Evolutionary conservation across 2,888 invertebrate genomes (phyloP), one percentile per base, ranked within the genome.

Genomic region (Macrosoma leucophasiata): DNA sequence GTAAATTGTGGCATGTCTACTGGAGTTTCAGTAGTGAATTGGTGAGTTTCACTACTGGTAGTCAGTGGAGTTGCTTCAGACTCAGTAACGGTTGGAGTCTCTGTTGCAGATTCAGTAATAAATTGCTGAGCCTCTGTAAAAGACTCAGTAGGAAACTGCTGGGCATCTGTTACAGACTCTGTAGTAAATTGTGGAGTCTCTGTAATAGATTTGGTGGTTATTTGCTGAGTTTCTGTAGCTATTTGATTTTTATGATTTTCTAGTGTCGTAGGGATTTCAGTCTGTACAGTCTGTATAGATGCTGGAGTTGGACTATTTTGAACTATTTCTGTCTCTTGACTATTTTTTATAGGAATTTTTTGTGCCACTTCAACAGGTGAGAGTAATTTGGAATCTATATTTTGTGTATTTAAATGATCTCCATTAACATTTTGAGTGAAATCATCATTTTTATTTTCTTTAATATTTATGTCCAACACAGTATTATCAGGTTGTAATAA

Each of bases 71-170:
- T n/a, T n/a, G n/a, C n/a, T n/a, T n/a, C n/a, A n/a, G n/a, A n/a
- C n/a, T n/a, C n/a, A n/a, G n/a, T n/a, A n/a, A n/a, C n/a, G n/a
- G n/a, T n/a, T 9, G 44, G 33, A 7, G 43, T 25, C 33, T 46
- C 45, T 25, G 48, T 50, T 13, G 43, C 30, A 8, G 46, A 26
- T 20, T 39, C 36, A 40, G 17, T 39, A 27, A 45, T 48, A 21
- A 47, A 42, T 37, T 50, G n/a, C n/a, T n/a, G n/a, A n/a, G n/a
- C 45, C 28, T 49, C 34, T 20, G 46, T 41, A 26, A 48, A 28
- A 28, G 30, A 23, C 17, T 42, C 39, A 20, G 36, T 29, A 2
- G 39, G 18, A 25, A 33, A 33, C 11, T 21, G 26, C 18, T 36
- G 23, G 10, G 18, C 33, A 2, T 33, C 28, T 9, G 29, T 18